Evolutionary conservation across 2,797 vertebrate genomes (phyloP).

Genomic region (Sibirionetta formosa): DNA sequence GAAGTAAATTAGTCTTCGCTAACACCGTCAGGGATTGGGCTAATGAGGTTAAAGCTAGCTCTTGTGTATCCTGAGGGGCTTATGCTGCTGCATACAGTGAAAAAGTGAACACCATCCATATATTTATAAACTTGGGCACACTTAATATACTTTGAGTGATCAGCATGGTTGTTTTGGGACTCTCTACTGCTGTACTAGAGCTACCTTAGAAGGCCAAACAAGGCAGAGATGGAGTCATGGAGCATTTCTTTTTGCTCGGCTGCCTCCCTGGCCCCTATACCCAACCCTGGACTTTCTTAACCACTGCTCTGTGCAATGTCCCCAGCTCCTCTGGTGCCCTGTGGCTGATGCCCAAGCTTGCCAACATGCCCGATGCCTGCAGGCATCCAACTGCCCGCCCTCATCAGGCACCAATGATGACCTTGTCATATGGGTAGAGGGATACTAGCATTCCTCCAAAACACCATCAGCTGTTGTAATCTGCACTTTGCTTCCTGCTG

Average conservation of each 20-base stretch:
- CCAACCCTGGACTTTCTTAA: not conserved
- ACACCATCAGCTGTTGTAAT: not conserved
- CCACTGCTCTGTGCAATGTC: not conserved
- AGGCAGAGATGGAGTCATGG: not conserved
- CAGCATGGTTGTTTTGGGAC: not conserved
- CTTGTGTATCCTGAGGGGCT: not conserved
- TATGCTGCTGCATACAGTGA: not conserved
- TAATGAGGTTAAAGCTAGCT: not conserved
- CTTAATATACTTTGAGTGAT: not conserved
- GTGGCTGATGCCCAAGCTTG: not conserved
- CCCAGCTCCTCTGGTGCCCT: not conserved
- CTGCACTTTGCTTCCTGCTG: not conserved
- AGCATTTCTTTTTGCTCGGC: not conserved
- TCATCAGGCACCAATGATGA: not conserved
- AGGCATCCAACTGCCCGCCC: not conserved
- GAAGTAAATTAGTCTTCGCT: not conserved
- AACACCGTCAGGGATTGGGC: not conserved
- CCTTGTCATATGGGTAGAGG: not conserved
- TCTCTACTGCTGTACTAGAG: not conserved
- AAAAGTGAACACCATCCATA: not conserved
- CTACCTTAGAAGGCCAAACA: not conserved
- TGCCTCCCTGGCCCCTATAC: no score
- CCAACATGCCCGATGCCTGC: not conserved
- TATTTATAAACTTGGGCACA: not conserved
- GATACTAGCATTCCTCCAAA: not conserved